Base-by-base conservation (phyloP, 2,888 invertebrate genomes). In the Rhogogaster chlorosoma region DNA sequence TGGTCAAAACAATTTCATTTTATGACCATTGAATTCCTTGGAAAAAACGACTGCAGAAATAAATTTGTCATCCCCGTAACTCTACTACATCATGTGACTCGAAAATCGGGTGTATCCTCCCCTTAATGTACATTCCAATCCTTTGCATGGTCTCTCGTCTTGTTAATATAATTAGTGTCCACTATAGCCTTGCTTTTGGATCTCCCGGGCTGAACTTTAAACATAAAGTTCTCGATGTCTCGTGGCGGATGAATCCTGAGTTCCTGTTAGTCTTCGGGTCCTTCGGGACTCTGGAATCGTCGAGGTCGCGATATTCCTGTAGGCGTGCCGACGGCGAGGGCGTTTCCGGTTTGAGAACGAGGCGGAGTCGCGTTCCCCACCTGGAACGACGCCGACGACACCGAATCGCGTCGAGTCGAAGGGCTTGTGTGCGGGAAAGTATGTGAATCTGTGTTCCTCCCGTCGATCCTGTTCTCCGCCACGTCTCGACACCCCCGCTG, bases 401-500 rank as follows among this genome's bases (percentile, higher is more conserved):
- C 45, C 38, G 29, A 64, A 18, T 53, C 53, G 53, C 83, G 45
- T 70, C 67, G 64, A 64, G 32, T 45, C 36, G 7, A 18, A 10
- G 9, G 45, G 83, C 18, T 73, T 83, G 85, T 87, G 85, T 84
- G 85, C 64, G 80, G 10, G 85, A 22, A 73, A 85, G 85, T 85
- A 42, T 84, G 84, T 85, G 87, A 85, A 64, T 87, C 84, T 85
- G 83, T 86, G 80, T 87, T 86, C 85, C 85, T 83, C 85, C 84
- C 83, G 85, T 77, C 61, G 84, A 80, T 85, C 86, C 45, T 84
- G 82, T 83, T 86, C 88, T 87, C 88, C 88, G 84, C 88, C 84
- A 67, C 45, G 85, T 86, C 86, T 88, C 86, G 86, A 84, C 87
- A 75, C 83, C 84, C 85, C 73, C 87, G 88, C 89, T 86, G 87